phyloP scores from a whole-genome alignment of 23 tunicate species.

The Ciona savignyi region DNA sequence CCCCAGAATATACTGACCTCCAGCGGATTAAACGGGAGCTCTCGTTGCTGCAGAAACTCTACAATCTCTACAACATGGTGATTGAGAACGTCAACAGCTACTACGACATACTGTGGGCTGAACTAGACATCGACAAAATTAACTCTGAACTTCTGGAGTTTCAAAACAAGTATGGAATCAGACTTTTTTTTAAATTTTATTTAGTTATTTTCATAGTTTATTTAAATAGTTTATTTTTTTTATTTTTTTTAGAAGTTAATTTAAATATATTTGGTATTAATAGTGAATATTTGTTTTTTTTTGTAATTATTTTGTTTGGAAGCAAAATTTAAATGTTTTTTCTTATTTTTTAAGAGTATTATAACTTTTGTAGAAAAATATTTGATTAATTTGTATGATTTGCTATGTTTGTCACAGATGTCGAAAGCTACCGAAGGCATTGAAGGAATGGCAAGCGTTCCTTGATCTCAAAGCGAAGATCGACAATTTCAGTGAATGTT shows the following conservation, averaged over 20 bases:
- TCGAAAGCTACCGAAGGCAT: constrained; percentile 70
- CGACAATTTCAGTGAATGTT: constrained; percentile 84
- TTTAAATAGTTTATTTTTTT: too few species aligned
- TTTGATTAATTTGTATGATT: too few species aligned
- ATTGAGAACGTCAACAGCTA: constrained; percentile 72
- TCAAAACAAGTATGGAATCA: constrained; percentile 55
- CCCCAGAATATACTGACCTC: constrained; percentile 64
- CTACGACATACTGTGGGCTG: constrained; percentile 88
- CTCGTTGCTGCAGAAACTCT: constrained; percentile 68
- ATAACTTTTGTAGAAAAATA: too few species aligned
- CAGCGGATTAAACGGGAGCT: constrained; percentile 76
- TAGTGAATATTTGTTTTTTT: too few species aligned
- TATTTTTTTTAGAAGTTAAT: too few species aligned
- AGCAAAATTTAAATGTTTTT: too few species aligned
- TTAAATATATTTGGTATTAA: too few species aligned
- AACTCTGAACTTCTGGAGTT: constrained; percentile 74
- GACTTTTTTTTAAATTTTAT: too few species aligned
- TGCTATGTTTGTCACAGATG: constrained; percentile 28
- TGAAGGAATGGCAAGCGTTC: constrained; percentile 81
- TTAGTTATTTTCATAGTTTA: too few species aligned
- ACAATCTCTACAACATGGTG: constrained; percentile 73
- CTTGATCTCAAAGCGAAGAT: constrained; percentile 67
- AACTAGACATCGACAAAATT: constrained; percentile 78
- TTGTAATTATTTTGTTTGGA: too few species aligned
- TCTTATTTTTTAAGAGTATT: too few species aligned